Conservation (phyloP, 2,888 invertebrate species). For the Eugnorisma glareosa region DNA sequence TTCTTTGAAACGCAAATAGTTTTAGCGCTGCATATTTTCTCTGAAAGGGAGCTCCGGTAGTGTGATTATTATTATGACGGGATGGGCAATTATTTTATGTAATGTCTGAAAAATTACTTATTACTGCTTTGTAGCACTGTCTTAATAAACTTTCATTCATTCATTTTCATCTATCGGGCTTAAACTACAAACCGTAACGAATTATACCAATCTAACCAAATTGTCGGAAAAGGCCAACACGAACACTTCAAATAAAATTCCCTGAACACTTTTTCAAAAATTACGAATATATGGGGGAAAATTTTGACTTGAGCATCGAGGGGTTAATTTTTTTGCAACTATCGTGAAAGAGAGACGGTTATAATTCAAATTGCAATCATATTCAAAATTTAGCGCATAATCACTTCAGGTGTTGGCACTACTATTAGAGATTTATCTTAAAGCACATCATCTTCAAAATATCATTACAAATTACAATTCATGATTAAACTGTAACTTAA, state of each 20-base stretch:
- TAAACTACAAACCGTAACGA: not conserved
- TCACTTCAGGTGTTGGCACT: not conserved
- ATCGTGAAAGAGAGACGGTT: not conserved
- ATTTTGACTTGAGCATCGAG: not conserved
- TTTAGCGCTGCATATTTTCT: slow-evolving; percentile 5
- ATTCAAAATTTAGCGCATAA: not conserved
- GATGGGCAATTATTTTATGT: not conserved
- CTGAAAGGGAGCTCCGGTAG: slow-evolving; percentile 1
- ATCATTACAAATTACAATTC: slow-evolving; percentile 34
- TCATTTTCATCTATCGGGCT: not conserved
- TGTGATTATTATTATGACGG: not conserved
- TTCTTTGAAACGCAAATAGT: slow-evolving; percentile 22
- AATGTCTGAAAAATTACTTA: not conserved
- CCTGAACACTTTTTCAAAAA: not conserved
- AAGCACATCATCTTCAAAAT: slow-evolving; percentile 24
- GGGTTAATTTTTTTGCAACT: not conserved
- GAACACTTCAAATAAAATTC: not conserved
- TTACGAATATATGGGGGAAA: not conserved
- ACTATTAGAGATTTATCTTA: not conserved
- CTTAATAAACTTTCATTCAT: too few relatives aligned
- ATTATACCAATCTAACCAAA: not conserved
- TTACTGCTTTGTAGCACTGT: not conserved
- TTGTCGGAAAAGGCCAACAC: too few relatives aligned
- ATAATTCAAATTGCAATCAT: not conserved
- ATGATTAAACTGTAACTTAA: slow-evolving; percentile 30